phyloP scores from a whole-genome alignment of 2,888 invertebrate species.

The Volucella zonaria region DNA sequence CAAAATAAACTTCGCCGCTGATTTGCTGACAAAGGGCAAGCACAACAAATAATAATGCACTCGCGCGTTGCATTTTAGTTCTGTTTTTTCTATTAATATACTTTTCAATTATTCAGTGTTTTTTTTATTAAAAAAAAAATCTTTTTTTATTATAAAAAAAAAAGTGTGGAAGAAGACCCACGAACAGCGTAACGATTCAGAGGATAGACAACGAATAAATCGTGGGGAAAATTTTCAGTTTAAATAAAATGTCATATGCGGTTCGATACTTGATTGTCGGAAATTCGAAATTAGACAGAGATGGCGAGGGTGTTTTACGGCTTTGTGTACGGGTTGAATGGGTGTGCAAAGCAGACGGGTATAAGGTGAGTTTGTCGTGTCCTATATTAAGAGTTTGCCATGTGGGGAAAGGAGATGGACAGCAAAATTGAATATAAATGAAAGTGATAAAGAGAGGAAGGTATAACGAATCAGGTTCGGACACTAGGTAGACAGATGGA shows the following conservation, averaged over 20 bases:
- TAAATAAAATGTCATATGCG: conserved; percentile 67
- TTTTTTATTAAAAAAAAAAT: neutral
- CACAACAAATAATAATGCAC: conserved; percentile 85
- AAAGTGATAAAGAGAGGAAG: conserved; percentile 51
- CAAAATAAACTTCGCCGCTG: conserved; percentile 88
- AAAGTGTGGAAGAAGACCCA: conserved; percentile 32
- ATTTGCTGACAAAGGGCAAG: conserved; percentile 85
- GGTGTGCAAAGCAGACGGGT: neutral
- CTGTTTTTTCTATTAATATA: conserved; percentile 27
- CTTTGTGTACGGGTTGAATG: conserved; percentile 16
- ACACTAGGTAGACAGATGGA: conserved; percentile 85
- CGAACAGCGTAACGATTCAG: conserved; percentile 60
- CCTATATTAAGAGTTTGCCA: neutral
- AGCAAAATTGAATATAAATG: conserved; percentile 30
- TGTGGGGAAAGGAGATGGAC: conserved; percentile 22
- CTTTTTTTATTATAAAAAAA: conserved; percentile 28
- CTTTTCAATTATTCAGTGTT: conserved; percentile 17
- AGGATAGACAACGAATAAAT: conserved; percentile 67
- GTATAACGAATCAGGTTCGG: conserved; percentile 40
- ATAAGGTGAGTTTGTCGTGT: neutral
- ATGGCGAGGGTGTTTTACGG: neutral
- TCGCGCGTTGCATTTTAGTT: conserved; percentile 83
- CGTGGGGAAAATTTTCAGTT: conserved; percentile 57
- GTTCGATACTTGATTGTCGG: conserved; percentile 19
- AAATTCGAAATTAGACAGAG: neutral